These are phyloP conservation scores for Apis mellifera DNA, from an alignment of 1,140 invertebrate genomes.

Conservation along the genomic window DNA sequence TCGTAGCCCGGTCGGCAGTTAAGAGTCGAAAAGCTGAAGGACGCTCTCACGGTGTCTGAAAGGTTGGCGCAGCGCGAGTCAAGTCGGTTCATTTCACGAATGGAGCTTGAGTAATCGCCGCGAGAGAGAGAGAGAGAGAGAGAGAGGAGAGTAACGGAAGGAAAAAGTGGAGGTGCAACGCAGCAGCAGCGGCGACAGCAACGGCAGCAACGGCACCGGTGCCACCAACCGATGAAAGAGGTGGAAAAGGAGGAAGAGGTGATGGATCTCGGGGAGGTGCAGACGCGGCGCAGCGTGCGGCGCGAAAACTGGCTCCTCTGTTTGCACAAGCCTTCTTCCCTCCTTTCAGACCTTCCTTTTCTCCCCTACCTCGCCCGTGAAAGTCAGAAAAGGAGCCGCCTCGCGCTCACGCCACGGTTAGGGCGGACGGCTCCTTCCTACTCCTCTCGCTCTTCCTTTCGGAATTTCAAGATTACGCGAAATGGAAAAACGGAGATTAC, in stretches of 20 bases:
- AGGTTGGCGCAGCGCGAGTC: slow-evolving; percentile 22
- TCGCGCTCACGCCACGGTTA: slow-evolving; percentile 42
- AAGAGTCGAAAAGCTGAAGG: slow-evolving; percentile 45
- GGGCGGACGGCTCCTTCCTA: slow-evolving; percentile 64
- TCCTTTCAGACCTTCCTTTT: slow-evolving; percentile 60
- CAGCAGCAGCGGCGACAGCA: slow-evolving; percentile 15
- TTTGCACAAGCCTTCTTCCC: slow-evolving; percentile 69
- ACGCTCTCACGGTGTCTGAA: slow-evolving; percentile 62
- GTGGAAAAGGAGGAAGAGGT: slow-evolving; percentile 54
- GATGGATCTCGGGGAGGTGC: slow-evolving; percentile 70
- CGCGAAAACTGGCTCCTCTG: slow-evolving; percentile 71
- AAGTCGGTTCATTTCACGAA: slow-evolving; percentile 39
- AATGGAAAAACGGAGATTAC: background rate
- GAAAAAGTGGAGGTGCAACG: slow-evolving; percentile 56
- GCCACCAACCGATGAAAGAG: slow-evolving; percentile 25
- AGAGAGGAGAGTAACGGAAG: slow-evolving; percentile 40
- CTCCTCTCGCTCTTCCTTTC: background rate
- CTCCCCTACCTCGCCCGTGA: slow-evolving; percentile 49
- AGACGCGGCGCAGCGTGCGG: slow-evolving; percentile 64
- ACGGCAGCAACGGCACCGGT: slow-evolving; percentile 34
- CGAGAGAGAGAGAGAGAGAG: slow-evolving; percentile 45
- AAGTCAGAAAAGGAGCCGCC: slow-evolving; percentile 57
- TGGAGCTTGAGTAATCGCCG: slow-evolving; percentile 59
- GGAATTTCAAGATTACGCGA: slow-evolving; percentile 21
- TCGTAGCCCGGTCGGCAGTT: slow-evolving; percentile 5